phyloP scores from a whole-genome alignment of 2,113 vertebrate genomes.

The Spheniscus mendiculus region DNA sequence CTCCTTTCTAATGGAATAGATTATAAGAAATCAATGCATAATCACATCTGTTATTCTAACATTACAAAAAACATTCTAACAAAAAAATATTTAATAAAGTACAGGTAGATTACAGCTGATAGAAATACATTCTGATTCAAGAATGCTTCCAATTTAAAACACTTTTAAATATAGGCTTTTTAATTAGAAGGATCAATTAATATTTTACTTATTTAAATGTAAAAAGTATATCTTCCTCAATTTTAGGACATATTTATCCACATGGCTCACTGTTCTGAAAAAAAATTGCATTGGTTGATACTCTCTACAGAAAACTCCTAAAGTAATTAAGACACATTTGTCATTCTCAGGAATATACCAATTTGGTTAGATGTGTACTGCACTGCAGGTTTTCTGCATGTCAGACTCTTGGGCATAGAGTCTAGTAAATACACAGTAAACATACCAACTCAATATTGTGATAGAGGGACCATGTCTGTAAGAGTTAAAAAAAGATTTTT shows the following conservation, averaged over 20 bases:
- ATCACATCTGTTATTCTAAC: not conserved
- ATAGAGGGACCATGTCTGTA: fast-evolving
- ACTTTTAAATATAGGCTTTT: not conserved
- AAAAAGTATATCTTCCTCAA: not conserved
- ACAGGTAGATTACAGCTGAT: too few relatives aligned
- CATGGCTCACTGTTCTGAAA: not conserved
- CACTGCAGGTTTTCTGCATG: not conserved
- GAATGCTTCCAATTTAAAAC: not conserved
- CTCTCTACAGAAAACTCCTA: not conserved
- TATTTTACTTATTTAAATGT: not conserved
- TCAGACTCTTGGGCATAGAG: not conserved
- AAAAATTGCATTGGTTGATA: not conserved
- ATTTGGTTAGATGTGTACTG: fast-evolving
- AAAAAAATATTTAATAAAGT: not conserved
- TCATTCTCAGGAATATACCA: not conserved
- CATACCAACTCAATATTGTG: not conserved
- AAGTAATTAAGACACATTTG: not conserved
- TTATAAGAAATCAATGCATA: not conserved
- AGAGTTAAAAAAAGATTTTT: not conserved
- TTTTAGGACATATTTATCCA: not conserved
- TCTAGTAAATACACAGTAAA: not conserved
- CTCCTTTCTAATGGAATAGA: not conserved
- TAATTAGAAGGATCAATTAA: not conserved
- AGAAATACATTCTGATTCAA: not conserved
- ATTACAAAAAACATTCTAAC: not conserved